Evolutionary conservation across 1,140 invertebrate species (phyloP).

Genomic region (Hermatobates lingyangjiaoensis): DNA sequence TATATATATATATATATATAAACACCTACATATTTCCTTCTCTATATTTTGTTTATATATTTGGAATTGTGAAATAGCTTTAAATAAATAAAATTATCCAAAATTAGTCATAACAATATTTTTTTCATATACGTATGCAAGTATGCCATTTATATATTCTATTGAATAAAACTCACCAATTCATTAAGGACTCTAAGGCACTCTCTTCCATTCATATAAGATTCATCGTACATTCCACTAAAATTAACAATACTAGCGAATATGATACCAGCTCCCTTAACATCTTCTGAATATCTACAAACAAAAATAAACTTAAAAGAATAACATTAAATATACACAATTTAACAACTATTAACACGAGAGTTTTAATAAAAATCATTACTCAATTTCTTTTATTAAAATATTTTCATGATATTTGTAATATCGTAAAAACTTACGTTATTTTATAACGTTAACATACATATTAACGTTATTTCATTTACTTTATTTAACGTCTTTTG

Average conservation of each 20-base stretch:
- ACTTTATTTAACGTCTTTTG: too few relatives aligned
- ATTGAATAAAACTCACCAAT: slow-evolving; percentile 29
- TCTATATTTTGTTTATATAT: too few relatives aligned
- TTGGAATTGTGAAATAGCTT: too few relatives aligned
- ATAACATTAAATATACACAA: neutral
- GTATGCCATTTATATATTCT: neutral
- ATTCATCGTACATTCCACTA: slow-evolving; percentile 90
- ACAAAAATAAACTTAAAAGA: neutral
- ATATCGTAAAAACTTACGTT: too few relatives aligned
- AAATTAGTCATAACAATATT: too few relatives aligned
- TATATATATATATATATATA: too few relatives aligned
- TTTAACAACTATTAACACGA: neutral
- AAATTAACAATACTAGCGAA: slow-evolving; percentile 93
- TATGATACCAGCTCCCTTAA: slow-evolving; percentile 78
- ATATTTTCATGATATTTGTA: too few relatives aligned
- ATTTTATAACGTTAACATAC: too few relatives aligned
- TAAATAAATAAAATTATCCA: too few relatives aligned
- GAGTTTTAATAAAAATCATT: neutral
- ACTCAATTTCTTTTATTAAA: too few relatives aligned
- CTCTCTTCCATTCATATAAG: slow-evolving; percentile 78
- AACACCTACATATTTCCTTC: too few relatives aligned
- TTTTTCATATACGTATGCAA: neutral
- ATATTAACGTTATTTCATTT: too few relatives aligned
- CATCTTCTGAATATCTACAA: slow-evolving; percentile 82
- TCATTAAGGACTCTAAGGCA: slow-evolving; percentile 88